phyloP scores from a whole-genome alignment of 2,113 vertebrate species.

The Sarotherodon lohbergeri region DNA sequence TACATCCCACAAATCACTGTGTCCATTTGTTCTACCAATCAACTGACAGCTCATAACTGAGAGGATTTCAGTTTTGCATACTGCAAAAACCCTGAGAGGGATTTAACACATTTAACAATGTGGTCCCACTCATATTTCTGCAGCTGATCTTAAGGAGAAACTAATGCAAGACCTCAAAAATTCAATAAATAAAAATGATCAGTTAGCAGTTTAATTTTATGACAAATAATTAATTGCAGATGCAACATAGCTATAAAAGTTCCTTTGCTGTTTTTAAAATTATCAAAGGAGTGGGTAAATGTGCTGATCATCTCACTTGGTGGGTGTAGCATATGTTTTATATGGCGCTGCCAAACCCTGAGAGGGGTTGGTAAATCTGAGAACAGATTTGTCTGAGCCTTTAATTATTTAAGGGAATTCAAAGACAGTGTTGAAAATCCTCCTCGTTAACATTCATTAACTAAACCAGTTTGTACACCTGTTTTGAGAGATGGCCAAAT shows the following conservation, averaged over 20 bases:
- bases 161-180: not conserved
- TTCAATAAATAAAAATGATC: not conserved
- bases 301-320: constrained; percentile 50
- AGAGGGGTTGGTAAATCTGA: constrained; percentile 39
- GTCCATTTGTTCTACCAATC: constrained; percentile 28
- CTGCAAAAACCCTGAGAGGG: not conserved
- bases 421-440: not conserved
- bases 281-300: constrained; percentile 43
- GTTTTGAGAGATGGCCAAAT: not conserved
- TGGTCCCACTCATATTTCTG: not conserved
- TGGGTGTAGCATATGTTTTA: constrained; percentile 57
- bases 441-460: not conserved
- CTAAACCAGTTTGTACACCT: not conserved
- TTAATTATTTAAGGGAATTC: constrained; percentile 29
- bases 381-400: not conserved
- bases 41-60: not conserved
- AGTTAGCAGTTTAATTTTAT: not conserved
- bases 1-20: constrained; percentile 3
- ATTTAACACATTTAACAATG: not conserved
- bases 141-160: not conserved
- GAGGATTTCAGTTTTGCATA: not conserved
- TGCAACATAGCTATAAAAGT: not conserved
- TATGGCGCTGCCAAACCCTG: constrained; percentile 60
- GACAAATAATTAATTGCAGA: not conserved
- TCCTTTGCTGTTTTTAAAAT: constrained; percentile 21